Conservation (phyloP, 2,888 invertebrate genomes). For the Lasius fuliginosus region DNA sequence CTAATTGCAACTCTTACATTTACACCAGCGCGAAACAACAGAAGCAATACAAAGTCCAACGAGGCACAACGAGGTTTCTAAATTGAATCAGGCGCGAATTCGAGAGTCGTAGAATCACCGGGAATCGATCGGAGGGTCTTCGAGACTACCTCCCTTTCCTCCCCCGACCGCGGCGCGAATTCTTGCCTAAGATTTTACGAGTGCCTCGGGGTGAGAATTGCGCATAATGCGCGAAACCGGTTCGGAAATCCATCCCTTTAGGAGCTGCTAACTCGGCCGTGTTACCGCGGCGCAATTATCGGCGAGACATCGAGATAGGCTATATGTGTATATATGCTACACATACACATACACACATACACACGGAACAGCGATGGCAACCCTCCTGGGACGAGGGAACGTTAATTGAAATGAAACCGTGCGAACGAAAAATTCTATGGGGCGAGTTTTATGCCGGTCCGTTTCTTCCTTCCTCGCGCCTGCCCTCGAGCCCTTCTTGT, state of each 20-base stretch:
- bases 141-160: slow-evolving; percentile 43
- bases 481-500: slow-evolving; percentile 42
- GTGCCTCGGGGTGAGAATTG: slow-evolving; percentile 74
- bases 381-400: slow-evolving; percentile 79
- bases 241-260: slow-evolving; percentile 83
- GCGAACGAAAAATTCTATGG: slow-evolving; percentile 84
- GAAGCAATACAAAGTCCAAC: slow-evolving; percentile 34
- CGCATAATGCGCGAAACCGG: slow-evolving; percentile 81
- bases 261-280: slow-evolving; percentile 76
- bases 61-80: slow-evolving; percentile 46
- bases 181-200: slow-evolving; percentile 59
- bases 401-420: slow-evolving; percentile 86
- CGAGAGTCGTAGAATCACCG: slow-evolving; percentile 52
- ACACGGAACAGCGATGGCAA: slow-evolving; percentile 51
- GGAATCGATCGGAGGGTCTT: slow-evolving; percentile 66
- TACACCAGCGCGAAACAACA: slow-evolving; percentile 12
- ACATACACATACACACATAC: slow-evolving; percentile 1
- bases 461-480: slow-evolving; percentile 34
- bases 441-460: slow-evolving; percentile 77
- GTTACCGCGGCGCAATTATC: slow-evolving; percentile 81
- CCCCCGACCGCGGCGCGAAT: slow-evolving; percentile 61
- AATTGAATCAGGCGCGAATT: slow-evolving; percentile 50
- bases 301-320: slow-evolving; percentile 80
- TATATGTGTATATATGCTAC: slow-evolving; percentile 39
- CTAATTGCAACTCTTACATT: slow-evolving; percentile 19